Percentiles rank a stretch among this genome's conserved stretches.
phyloP scores from a whole-genome alignment of 2,888 invertebrate genomes.

The Zaprionus lineosus region DNA sequence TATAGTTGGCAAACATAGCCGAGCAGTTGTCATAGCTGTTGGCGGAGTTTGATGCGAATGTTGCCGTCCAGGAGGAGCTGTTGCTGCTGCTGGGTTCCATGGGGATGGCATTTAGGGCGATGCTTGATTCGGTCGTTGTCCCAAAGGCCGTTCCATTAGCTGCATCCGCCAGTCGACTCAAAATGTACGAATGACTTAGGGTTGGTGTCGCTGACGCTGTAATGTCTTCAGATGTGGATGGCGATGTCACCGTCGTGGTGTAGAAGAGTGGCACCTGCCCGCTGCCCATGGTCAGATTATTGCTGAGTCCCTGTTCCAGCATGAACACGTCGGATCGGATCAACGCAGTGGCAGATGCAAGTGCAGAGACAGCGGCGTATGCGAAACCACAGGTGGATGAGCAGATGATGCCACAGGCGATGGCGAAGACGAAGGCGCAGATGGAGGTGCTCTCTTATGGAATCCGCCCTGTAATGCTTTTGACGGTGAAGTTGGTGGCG shows the following conservation, averaged over 20 bases:
- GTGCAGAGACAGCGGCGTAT: no score
- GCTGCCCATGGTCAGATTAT: slow-evolving; percentile 10
- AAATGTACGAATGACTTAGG: slow-evolving; percentile 23
- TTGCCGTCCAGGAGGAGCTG: slow-evolving; percentile 29
- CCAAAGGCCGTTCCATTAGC: slow-evolving; percentile 19
- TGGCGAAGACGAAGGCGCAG: no score
- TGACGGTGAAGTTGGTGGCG: neutral
- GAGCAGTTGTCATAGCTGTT: slow-evolving; percentile 76
- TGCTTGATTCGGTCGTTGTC: slow-evolving; percentile 5
- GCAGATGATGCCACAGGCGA: no score
- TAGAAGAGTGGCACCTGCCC: slow-evolving; percentile 1
- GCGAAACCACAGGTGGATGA: no score
- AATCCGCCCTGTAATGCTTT: slow-evolving; percentile 13
- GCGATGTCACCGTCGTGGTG: slow-evolving; percentile 15
- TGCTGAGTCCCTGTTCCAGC: slow-evolving; percentile 16
- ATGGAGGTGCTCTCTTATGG: no score
- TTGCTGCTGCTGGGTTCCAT: slow-evolving; percentile 4
- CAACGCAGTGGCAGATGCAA: no score
- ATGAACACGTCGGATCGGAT: slow-evolving; percentile 32
- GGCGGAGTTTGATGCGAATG: slow-evolving; percentile 46
- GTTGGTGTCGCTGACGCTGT: neutral
- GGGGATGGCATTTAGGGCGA: neutral
- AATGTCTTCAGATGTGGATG: slow-evolving; percentile 5
- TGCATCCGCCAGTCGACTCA: slow-evolving; percentile 34
- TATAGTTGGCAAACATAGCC: slow-evolving; percentile 77